Base-by-base conservation (phyloP, 1,140 invertebrate species). In the Cydia fagiglandana region DNA sequence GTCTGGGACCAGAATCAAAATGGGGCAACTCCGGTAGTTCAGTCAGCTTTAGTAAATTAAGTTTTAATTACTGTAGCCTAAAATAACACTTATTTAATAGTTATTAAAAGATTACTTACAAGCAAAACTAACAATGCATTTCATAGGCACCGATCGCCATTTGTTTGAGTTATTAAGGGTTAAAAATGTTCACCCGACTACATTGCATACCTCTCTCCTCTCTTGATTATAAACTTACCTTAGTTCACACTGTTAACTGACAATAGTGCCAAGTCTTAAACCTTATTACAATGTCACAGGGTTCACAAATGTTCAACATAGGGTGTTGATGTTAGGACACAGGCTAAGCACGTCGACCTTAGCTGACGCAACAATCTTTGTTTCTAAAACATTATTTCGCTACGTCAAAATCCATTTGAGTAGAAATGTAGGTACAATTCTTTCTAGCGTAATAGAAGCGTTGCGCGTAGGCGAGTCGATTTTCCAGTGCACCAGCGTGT, bases 371-470 rank as follows among this genome's bases (percentile, higher is more conserved):
- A 61, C 56, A n/a, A 56, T 24, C 56, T 12, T 61, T 61, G 56
- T 61, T 61, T 24, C 56, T 20, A 12, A 61, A 61, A 61, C 56
- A 61, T 24, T 10, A 24, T 61, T 61, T 12, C 56, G 56, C 20
- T 61, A 56, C n/a, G 20, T 20, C 20, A 24, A 61, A 61, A 24
- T 61, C 56, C 41, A 79, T 83, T 74, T 79, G 78, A 45, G 30
- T 78, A 61, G 78, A 82, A 80, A 68, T 74, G 74, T 84, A 74
- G 68, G 10, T 41, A 47, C 45, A 47, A 47, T 13, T 13, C 45
- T 47, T 47, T 47, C 13, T 47, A 41, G 38, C 45, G 24, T 24
- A 24, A 7, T 47, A 15, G 1, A 47, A 12, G 12, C 0, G 45
- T 15, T 47, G 45, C 10, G 13, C 45, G 45, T 0, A 2, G 0